A percentile compares a stretch with the other conserved stretches of the same genome.
Evolutionary conservation across 2,113 vertebrate species (phyloP).

Genomic region (Lontra canadensis): DNA sequence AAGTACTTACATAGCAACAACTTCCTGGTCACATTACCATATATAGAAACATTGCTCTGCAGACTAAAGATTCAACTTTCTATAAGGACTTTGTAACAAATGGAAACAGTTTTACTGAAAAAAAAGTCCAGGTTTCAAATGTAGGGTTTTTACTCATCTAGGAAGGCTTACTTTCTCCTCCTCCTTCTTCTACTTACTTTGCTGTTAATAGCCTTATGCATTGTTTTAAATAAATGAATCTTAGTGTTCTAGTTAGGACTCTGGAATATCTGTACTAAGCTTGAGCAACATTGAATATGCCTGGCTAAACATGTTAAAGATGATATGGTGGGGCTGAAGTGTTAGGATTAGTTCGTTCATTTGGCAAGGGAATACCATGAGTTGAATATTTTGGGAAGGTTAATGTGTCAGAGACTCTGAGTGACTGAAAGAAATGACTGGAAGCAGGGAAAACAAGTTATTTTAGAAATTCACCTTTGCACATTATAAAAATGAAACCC

Average conservation of each 20-base stretch:
- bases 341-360: not conserved
- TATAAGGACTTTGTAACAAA: constrained; percentile 61
- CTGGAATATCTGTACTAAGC: constrained; percentile 10
- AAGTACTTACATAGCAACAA: constrained; percentile 80
- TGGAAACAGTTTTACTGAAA: constrained; percentile 48
- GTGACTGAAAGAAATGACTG: not conserved
- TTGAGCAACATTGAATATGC: not conserved
- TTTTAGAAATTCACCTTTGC: constrained; percentile 45
- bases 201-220: not conserved
- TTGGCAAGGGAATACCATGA: not conserved
- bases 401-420: constrained; percentile 31
- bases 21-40: constrained; percentile 82
- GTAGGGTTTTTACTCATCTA: constrained; percentile 14
- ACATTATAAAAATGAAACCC: constrained; percentile 26
- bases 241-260: constrained; percentile 2
- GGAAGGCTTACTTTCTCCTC: not conserved
- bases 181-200: constrained; percentile 6
- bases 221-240: constrained; percentile 51
- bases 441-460: not conserved
- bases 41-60: constrained; percentile 80
- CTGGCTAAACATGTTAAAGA: constrained; percentile 45
- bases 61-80: constrained; percentile 60
- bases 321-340: not conserved
- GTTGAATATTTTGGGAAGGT: not conserved
- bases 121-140: not conserved